These are phyloP conservation scores for Allophyes oxyacanthae DNA, from an alignment of 2,888 invertebrate species.

Conservation along the genomic window DNA sequence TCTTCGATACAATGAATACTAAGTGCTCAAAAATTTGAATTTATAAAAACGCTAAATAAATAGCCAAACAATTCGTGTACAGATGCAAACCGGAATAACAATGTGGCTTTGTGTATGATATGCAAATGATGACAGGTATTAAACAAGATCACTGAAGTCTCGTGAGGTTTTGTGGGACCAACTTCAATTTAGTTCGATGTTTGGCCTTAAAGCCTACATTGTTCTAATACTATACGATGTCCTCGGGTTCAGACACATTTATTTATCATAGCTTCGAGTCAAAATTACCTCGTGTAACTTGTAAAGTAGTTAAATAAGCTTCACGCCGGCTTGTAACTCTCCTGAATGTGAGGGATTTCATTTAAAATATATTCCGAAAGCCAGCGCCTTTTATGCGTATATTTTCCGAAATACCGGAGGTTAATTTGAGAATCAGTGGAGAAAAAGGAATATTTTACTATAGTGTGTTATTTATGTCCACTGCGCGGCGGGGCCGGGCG, in stretches of 20 bases:
- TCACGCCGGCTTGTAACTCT: background rate
- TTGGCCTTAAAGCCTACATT: no score
- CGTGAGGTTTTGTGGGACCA: slow-evolving; percentile 10
- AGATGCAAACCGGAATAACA: background rate
- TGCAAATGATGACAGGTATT: slow-evolving; percentile 14
- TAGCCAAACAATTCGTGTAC: background rate
- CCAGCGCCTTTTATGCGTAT: background rate
- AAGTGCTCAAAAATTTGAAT: no score
- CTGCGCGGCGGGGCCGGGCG: background rate
- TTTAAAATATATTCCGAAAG: no score
- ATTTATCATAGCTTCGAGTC: background rate
- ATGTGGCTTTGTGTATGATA: slow-evolving; percentile 1
- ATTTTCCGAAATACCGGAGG: background rate
- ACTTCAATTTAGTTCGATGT: slow-evolving; percentile 10
- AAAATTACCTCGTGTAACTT: no score
- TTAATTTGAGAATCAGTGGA: background rate
- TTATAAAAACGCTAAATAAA: no score
- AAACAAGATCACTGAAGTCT: slow-evolving; percentile 3
- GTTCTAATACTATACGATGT: background rate
- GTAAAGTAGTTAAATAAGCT: background rate
- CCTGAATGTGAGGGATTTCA: no score
- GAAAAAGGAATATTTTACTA: slow-evolving; percentile 5
- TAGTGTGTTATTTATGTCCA: slow-evolving; percentile 5
- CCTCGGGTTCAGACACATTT: background rate
- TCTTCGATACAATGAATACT: no score